A percentile compares a stretch with the other conserved stretches of the same genome.
phyloP scores from a whole-genome alignment of 2,797 vertebrate species.

The Acanthopagrus latus region DNA sequence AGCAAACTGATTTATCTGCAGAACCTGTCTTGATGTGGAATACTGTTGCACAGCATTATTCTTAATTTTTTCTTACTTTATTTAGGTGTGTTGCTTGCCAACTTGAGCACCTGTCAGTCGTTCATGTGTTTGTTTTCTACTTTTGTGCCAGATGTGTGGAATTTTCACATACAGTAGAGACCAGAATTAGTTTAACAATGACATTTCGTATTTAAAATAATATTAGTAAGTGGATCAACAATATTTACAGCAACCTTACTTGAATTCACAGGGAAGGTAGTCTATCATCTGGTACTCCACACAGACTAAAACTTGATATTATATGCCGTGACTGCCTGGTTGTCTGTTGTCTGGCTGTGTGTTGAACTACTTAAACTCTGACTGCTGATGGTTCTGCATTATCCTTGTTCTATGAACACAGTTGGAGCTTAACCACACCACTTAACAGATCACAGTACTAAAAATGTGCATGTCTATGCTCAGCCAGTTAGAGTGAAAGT shows the following conservation, averaged over 20 bases:
- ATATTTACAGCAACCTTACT: not conserved
- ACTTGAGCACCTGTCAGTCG: not conserved
- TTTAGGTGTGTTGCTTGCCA: slow-evolving; percentile 25
- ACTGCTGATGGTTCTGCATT: slow-evolving; percentile 24
- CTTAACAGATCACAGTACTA: not conserved
- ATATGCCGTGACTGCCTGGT: slow-evolving; percentile 10
- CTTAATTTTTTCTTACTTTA: not conserved
- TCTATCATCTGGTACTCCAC: not conserved
- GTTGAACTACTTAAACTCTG: slow-evolving; percentile 23
- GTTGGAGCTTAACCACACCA: slow-evolving; percentile 16
- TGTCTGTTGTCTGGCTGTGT: slow-evolving; percentile 32
- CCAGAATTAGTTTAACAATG: slow-evolving; percentile 11
- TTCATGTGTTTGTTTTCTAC: slow-evolving; percentile 9
- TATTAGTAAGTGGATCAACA: not conserved
- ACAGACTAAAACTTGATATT: slow-evolving; percentile 20
- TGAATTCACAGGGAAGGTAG: not conserved
- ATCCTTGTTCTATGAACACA: slow-evolving; percentile 35
- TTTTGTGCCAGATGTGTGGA: slow-evolving; percentile 25
- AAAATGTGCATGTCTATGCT: not conserved
- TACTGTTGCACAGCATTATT: not conserved
- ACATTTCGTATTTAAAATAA: not conserved
- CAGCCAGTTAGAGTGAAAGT: slow-evolving; percentile 1
- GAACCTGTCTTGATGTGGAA: slow-evolving; percentile 58
- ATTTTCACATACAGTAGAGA: slow-evolving; percentile 1
- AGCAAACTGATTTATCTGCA: slow-evolving; percentile 28